Base-by-base conservation (phyloP, 2,888 invertebrate species). In the Fissipunctia ypsillon region DNA sequence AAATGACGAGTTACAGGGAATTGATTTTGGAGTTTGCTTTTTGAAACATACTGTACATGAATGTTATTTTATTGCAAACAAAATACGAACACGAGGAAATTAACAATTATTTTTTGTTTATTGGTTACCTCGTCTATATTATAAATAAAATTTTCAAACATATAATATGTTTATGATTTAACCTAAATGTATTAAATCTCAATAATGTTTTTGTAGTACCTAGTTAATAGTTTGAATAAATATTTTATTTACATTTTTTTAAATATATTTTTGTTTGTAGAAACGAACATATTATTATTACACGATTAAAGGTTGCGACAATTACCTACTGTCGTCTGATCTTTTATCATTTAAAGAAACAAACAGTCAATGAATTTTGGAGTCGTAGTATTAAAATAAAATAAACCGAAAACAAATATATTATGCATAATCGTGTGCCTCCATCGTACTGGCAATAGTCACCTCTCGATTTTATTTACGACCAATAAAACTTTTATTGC, bases 401-500 rank as follows among this genome's bases (percentile, higher is more conserved):
- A 70, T 60, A 70, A 41, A 83, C 57, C n/a, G 22, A 73, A 68
- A 74, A 69, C 57, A 50, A 69, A 71, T 80, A 71, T 71, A 69
- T 41, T 73, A 76, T 80, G 81, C 76, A 82, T 77, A 45, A 52
- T 48, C 31, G 22, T 70, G 50, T 66, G 70, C 74, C 45, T 48
- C 41, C 28, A 10, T 31, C 28, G 50, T 38, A 41, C 48, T 69
- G 54, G 69, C 68, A 74, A 70, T 72, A 78, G 60, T 82, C 65
- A 71, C 57, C 69, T 82, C 74, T 84, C 82, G 85, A 83, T 83
- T 84, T 84, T 90, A 89, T 92, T 91, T 90, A 92, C 88, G 88
- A 87, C 74, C 90, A 88, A 91, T 93, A 93, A 93, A 92, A 91
- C 59, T 91, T 93, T 93, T 93, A 93, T 90, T 85, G 89, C 84